Percentiles rank a stretch among this genome's conserved stretches.
phyloP scores from a whole-genome alignment of 2,113 vertebrate species.

The Sander lucioperca region DNA sequence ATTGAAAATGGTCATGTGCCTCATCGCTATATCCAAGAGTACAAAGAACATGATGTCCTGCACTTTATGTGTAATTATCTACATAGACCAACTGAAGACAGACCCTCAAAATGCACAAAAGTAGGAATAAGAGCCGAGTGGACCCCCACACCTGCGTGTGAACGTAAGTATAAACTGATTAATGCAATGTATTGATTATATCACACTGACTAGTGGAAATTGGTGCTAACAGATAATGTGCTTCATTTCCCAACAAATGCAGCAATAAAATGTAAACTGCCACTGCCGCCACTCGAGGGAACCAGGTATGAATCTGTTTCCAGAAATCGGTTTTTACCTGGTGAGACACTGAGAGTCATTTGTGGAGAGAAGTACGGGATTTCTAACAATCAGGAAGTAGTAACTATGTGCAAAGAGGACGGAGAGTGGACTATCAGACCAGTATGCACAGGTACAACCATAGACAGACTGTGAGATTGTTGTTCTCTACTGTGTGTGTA shows the following conservation, averaged over 20 bases:
- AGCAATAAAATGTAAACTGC: conserved; percentile 20
- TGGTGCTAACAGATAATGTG: not conserved
- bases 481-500: not conserved
- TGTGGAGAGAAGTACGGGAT: conserved; percentile 33
- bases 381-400: rapidly evolving
- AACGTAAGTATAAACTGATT: conserved; percentile 55
- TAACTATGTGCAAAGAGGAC: not conserved
- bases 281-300: rapidly evolving
- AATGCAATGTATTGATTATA: not conserved
- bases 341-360: conserved; percentile 9
- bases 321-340: conserved; percentile 42
- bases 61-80: rapidly evolving
- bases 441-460: conserved; percentile 62
- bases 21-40: rapidly evolving
- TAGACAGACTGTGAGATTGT: not conserved
- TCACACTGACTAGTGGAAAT: not conserved
- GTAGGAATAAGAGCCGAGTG: conserved; percentile 36
- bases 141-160: conserved; percentile 71
- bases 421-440: conserved; percentile 43
- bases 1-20: conserved; percentile 35
- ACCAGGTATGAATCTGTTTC: not conserved
- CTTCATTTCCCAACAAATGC: not conserved
- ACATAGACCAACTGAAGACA: not conserved
- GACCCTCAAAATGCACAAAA: conserved; percentile 61
- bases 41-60: conserved; percentile 34